Evolutionary conservation across 1,140 invertebrate species (phyloP).

Genomic region (Cepaea nemoralis): DNA sequence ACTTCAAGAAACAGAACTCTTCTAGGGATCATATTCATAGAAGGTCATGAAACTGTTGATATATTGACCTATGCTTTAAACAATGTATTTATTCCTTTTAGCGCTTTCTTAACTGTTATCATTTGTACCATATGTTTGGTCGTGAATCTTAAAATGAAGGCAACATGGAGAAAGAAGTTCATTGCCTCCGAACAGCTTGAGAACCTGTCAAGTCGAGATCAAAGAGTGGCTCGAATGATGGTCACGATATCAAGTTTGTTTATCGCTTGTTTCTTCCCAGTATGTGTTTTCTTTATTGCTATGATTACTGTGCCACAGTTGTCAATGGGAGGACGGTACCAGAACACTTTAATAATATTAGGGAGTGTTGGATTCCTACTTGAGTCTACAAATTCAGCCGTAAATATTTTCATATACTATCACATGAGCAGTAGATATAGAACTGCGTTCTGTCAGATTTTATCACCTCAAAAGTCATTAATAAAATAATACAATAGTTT

Average conservation of each 20-base stretch:
- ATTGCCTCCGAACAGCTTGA: neutral
- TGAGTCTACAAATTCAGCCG: neutral
- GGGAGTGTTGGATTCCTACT: neutral
- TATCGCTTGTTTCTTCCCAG: constrained; percentile 5
- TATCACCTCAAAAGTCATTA: too few relatives aligned
- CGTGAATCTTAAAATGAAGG: neutral
- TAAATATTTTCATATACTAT: too few relatives aligned
- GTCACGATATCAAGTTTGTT: neutral
- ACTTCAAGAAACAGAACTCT: neutral
- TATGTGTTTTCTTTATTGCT: neutral
- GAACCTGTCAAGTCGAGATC: neutral
- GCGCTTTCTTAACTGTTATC: neutral
- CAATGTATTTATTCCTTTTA: neutral
- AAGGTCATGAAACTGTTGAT: neutral
- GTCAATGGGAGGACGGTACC: neutral
- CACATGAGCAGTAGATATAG: neutral
- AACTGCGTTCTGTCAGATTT: neutral
- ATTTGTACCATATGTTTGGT: neutral
- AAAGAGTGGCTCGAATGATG: neutral
- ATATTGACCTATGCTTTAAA: neutral
- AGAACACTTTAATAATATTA: neutral
- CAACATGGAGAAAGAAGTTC: neutral
- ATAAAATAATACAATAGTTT: too few relatives aligned
- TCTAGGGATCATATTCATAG: neutral
- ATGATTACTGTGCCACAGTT: neutral